Percentiles rank a stretch among this genome's conserved stretches.
Evolutionary conservation across 2,113 vertebrate species (phyloP).

Genomic region (Typhlomys cinereus): DNA sequence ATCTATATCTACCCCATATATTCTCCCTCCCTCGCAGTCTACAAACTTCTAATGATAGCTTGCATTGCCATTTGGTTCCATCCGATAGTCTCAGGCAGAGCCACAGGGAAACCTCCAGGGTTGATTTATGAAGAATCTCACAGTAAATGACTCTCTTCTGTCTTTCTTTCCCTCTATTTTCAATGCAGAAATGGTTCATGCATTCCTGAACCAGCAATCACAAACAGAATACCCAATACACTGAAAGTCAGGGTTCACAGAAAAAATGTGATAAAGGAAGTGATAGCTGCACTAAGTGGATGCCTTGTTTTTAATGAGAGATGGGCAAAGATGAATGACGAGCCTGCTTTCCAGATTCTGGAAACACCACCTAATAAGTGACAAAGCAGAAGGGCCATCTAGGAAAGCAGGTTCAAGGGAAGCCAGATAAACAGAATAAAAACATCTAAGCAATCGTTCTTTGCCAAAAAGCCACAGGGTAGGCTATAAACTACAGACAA

Average conservation of each 20-base stretch:
- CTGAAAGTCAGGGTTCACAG: background rate
- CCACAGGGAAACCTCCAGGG: background rate
- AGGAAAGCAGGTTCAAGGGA: background rate
- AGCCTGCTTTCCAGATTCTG: background rate
- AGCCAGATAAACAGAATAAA: conserved; percentile 45
- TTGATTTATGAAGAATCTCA: background rate
- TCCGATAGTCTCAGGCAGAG: background rate
- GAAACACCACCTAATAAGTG: background rate
- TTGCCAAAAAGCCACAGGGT: conserved; percentile 31
- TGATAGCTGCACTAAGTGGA: background rate
- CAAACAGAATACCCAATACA: background rate
- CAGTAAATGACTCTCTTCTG: background rate
- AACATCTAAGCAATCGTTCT: background rate
- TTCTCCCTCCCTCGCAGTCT: background rate
- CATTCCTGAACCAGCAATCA: background rate
- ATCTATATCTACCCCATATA: background rate
- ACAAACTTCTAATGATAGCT: background rate
- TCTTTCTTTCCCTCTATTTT: background rate
- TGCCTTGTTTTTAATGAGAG: background rate
- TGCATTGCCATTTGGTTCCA: background rate
- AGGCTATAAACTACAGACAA: background rate
- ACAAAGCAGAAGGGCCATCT: background rate
- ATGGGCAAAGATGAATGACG: background rate
- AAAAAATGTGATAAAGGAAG: background rate
- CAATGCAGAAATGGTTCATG: too few relatives aligned